Conservation (phyloP, 2,797 vertebrate species). For the Takifugu ocellatus region DNA sequence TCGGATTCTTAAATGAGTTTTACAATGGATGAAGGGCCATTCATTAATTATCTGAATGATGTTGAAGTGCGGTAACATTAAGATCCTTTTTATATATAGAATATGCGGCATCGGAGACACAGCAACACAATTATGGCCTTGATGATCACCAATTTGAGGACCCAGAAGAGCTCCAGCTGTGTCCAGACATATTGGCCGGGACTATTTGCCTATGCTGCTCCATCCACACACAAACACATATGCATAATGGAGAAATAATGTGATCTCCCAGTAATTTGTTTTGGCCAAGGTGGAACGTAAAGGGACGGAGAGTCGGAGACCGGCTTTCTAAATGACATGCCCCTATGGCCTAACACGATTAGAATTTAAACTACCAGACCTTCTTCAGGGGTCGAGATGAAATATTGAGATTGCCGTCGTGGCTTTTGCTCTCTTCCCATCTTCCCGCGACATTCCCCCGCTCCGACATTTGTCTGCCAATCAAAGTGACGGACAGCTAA, state of each 20-base stretch:
- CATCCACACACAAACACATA: slow-evolving; percentile 73
- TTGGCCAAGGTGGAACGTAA: slow-evolving; percentile 56
- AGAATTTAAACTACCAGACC: slow-evolving; percentile 74
- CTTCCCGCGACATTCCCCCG: slow-evolving; percentile 68
- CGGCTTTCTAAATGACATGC: slow-evolving; percentile 72
- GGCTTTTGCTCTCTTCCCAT: slow-evolving; percentile 58
- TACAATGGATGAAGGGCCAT: no score
- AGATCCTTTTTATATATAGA: no score
- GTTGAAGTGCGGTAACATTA: slow-evolving; percentile 1
- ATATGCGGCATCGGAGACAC: slow-evolving; percentile 29
- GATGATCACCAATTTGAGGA: slow-evolving; percentile 76
- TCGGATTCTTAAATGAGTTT: no score
- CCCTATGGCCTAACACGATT: slow-evolving; percentile 79
- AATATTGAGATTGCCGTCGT: slow-evolving; percentile 74
- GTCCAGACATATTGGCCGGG: slow-evolving; percentile 70
- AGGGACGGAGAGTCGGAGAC: slow-evolving; percentile 49
- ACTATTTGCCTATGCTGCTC: slow-evolving; percentile 67
- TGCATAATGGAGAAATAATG: slow-evolving; percentile 83
- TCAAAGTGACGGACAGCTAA: slow-evolving; percentile 78
- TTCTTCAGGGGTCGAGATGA: slow-evolving; percentile 63
- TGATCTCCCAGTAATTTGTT: slow-evolving; percentile 80
- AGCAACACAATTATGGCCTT: slow-evolving; percentile 65
- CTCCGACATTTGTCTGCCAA: slow-evolving; percentile 78
- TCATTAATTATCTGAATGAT: slow-evolving; percentile 3
- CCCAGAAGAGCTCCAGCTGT: slow-evolving; percentile 75